These are phyloP conservation scores for Calephelis nemesis DNA, from an alignment of 1,140 invertebrate species.

Conservation along the genomic window DNA sequence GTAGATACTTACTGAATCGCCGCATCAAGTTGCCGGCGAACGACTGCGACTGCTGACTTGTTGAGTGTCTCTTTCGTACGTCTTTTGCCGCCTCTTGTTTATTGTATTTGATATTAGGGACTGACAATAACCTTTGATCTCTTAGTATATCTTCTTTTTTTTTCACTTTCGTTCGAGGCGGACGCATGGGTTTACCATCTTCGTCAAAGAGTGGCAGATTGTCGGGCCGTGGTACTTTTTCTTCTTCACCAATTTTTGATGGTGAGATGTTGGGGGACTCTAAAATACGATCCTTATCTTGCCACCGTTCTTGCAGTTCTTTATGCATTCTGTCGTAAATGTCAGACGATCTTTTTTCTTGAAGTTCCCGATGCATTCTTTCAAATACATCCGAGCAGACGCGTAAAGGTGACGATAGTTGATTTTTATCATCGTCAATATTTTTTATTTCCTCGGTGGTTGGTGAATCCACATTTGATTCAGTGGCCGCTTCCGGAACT, in stretches of 20 bases:
- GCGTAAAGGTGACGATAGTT: slow-evolving; percentile 45
- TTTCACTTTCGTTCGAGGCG: slow-evolving; percentile 82
- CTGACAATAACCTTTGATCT: slow-evolving; percentile 85
- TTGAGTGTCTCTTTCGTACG: slow-evolving; percentile 66
- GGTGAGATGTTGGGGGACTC: slow-evolving; percentile 44
- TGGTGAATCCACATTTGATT: slow-evolving; percentile 41
- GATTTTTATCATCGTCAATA: slow-evolving; percentile 42
- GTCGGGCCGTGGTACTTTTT: slow-evolving; percentile 76
- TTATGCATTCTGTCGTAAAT: slow-evolving; percentile 70
- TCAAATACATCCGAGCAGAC: slow-evolving; percentile 60
- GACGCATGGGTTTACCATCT: slow-evolving; percentile 80
- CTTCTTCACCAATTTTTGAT: slow-evolving; percentile 56
- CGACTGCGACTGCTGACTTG: slow-evolving; percentile 71
- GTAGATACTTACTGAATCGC: slow-evolving; percentile 90
- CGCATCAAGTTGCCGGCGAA: slow-evolving; percentile 88
- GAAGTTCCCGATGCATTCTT: slow-evolving; percentile 58
- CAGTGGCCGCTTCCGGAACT: slow-evolving; percentile 40
- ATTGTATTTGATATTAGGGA: slow-evolving; percentile 87
- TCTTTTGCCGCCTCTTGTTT: slow-evolving; percentile 67
- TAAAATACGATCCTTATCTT: slow-evolving; percentile 46
- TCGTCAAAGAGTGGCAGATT: slow-evolving; percentile 83
- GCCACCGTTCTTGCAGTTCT: slow-evolving; percentile 65
- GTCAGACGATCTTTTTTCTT: slow-evolving; percentile 51
- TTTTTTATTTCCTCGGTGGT: slow-evolving; percentile 39
- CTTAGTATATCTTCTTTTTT: slow-evolving; percentile 65